These are phyloP conservation scores for Lycocerus yunnanus DNA, from an alignment of 2,888 invertebrate genomes.

Conservation along the genomic window DNA sequence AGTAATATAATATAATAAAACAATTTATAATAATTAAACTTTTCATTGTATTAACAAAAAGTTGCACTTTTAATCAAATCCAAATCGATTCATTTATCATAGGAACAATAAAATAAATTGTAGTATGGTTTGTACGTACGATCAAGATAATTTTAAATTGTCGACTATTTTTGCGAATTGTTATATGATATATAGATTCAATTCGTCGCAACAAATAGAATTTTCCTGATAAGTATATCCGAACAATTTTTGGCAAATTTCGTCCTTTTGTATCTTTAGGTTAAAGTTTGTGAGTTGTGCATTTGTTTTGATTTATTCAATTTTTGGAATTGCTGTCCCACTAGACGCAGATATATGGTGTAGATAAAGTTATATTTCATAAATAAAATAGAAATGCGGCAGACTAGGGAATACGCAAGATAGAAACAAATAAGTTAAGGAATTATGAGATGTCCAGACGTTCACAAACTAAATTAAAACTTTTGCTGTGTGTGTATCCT, in stretches of 20 bases:
- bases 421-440: slow-evolving; percentile 33
- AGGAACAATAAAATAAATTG: background rate
- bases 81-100: background rate
- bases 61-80: background rate
- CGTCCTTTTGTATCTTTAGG: slow-evolving; percentile 22
- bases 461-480: slow-evolving; percentile 38
- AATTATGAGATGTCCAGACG: slow-evolving; percentile 35
- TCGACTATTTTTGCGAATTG: slow-evolving; percentile 41
- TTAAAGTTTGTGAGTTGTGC: slow-evolving; percentile 20
- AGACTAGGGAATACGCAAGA: slow-evolving; percentile 32
- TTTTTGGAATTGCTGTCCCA: slow-evolving; percentile 46
- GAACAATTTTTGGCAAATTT: slow-evolving; percentile 22
- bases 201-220: slow-evolving; percentile 55
- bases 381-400: slow-evolving; percentile 34
- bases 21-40: background rate
- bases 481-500: slow-evolving; percentile 26
- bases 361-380: slow-evolving; percentile 47
- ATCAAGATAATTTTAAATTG: slow-evolving; percentile 41
- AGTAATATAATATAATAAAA: background rate
- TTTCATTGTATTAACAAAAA: background rate
- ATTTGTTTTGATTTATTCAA: slow-evolving; percentile 50
- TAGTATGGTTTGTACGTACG: slow-evolving; percentile 18
- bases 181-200: slow-evolving; percentile 55
- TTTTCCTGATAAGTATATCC: slow-evolving; percentile 48
- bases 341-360: slow-evolving; percentile 48